Conservation (phyloP, 2,888 invertebrate species). For the Coenonympha arcania region DNA sequence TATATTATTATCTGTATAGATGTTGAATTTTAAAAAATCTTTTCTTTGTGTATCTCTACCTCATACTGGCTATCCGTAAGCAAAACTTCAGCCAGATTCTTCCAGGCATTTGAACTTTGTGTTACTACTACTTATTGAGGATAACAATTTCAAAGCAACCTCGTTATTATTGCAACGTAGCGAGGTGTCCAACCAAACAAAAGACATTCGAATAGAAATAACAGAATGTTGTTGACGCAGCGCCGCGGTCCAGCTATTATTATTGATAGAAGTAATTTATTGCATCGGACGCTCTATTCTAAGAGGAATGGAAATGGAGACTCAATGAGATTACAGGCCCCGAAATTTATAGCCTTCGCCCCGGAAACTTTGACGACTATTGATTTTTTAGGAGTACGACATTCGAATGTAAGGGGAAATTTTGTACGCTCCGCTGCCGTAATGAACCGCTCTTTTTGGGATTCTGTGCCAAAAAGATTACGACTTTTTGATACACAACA, state of each 20-base stretch:
- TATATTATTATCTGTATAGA: no score
- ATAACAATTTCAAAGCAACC: constrained; percentile 14
- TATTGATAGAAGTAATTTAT: constrained; percentile 71
- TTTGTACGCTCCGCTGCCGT: neutral
- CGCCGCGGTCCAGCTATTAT: constrained; percentile 55
- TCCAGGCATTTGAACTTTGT: no score
- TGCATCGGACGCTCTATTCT: constrained; percentile 50
- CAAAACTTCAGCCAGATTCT: no score
- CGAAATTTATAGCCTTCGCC: constrained; percentile 60
- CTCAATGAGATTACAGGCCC: constrained; percentile 49
- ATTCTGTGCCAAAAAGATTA: no score
- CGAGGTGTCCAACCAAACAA: constrained; percentile 37
- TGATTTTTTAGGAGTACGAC: constrained; percentile 43
- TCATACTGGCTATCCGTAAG: no score
- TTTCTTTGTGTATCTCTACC: no score
- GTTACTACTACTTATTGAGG: no score
- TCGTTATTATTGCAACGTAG: constrained; percentile 35
- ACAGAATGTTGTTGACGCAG: constrained; percentile 63
- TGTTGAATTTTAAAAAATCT: no score
- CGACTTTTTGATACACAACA: no score
- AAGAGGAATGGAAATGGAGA: constrained; percentile 61
- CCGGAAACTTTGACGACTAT: constrained; percentile 58
- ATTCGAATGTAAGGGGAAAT: constrained; percentile 6
- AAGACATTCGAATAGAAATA: constrained; percentile 44
- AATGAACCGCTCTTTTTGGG: neutral